Percentiles rank a stretch among this genome's conserved stretches.
phyloP scores from a whole-genome alignment of 1,140 invertebrate genomes.

The Cryptotermes secundus region DNA sequence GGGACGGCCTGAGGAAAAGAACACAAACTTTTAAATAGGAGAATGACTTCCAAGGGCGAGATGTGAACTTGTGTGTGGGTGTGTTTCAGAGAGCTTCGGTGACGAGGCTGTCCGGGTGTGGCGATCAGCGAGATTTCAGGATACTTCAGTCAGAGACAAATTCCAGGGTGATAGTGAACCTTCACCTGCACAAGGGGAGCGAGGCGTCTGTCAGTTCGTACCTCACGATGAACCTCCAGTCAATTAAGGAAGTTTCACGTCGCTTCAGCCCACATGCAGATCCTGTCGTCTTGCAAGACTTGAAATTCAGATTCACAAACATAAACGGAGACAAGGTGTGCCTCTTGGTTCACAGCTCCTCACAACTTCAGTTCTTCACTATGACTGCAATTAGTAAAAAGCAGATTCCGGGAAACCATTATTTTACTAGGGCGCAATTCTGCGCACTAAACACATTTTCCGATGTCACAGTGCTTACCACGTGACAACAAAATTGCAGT shows the following conservation, averaged over 20 bases:
- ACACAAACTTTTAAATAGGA: too few species aligned
- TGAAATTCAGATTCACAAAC: neutral
- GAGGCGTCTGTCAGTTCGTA: conserved; percentile 27
- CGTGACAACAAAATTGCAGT: too few species aligned
- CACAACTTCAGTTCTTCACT: too few species aligned
- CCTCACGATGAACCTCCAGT: neutral
- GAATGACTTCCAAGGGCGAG: too few species aligned
- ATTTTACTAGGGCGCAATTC: too few species aligned
- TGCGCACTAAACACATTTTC: too few species aligned
- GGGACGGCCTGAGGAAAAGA: too few species aligned
- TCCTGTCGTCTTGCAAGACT: neutral
- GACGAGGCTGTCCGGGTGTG: conserved; percentile 22
- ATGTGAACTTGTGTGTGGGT: too few species aligned
- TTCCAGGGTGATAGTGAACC: neutral
- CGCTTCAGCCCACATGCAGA: neutral
- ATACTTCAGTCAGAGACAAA: conserved; percentile 5
- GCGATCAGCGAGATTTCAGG: neutral
- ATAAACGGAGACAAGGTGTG: neutral
- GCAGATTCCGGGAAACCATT: too few species aligned
- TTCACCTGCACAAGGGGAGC: conserved; percentile 1
- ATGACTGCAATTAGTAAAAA: too few species aligned
- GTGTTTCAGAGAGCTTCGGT: conserved; percentile 24
- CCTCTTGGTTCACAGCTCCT: too few species aligned
- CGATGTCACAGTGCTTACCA: too few species aligned
- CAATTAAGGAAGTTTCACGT: neutral